phyloP scores from a whole-genome alignment of 2,888 invertebrate genomes.

The Coelinius sp. region DNA sequence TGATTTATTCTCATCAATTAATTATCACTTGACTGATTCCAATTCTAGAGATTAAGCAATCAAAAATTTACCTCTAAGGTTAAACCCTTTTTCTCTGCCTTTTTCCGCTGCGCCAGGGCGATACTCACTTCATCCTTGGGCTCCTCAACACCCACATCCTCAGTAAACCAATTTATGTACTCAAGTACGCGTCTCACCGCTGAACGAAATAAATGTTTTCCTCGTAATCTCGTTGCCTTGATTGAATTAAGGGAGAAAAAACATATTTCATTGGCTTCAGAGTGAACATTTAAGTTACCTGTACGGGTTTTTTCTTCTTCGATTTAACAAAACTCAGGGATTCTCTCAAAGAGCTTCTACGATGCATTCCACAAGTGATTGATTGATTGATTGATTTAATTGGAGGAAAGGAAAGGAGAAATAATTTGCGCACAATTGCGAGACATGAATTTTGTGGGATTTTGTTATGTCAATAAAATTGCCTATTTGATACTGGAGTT shows the following conservation, averaged over 20 bases:
- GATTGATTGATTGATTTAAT: neutral
- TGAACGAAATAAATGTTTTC: constrained; percentile 58
- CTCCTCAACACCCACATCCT: constrained; percentile 45
- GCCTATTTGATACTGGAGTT: neutral
- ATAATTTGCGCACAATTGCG: constrained; percentile 15
- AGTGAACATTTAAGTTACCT: constrained; percentile 32
- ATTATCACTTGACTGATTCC: neutral
- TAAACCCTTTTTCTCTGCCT: constrained; percentile 50
- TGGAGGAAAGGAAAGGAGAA: neutral
- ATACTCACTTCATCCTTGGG: constrained; percentile 52
- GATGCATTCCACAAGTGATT: constrained; percentile 33
- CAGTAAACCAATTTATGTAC: constrained; percentile 59
- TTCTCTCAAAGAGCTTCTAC: constrained; percentile 41
- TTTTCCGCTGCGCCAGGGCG: constrained; percentile 50
- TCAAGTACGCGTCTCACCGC: constrained; percentile 56
- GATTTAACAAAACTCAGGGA: constrained; percentile 37
- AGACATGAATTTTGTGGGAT: constrained; percentile 15
- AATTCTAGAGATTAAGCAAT: neutral
- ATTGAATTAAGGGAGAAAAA: neutral
- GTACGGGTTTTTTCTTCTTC: constrained; percentile 30
- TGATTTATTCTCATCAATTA: neutral
- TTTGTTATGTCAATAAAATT: constrained; percentile 52
- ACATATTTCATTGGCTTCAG: neutral
- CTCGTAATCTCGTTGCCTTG: constrained; percentile 51
- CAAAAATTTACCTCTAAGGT: constrained; percentile 50